phyloP scores from a whole-genome alignment of 2,888 invertebrate species.

The Diaphora mendica region DNA sequence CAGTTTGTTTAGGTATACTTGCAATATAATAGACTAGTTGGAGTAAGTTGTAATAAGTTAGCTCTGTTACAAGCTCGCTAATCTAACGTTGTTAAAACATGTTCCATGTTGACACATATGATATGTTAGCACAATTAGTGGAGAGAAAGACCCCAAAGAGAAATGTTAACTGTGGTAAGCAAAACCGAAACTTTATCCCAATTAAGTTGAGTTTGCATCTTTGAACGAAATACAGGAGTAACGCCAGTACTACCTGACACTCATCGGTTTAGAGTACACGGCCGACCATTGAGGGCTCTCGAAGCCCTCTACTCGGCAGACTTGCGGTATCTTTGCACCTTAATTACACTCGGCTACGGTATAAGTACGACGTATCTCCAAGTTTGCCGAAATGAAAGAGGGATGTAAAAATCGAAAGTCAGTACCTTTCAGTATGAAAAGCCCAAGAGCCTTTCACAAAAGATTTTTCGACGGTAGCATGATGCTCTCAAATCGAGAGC shows the following conservation, averaged over 20 bases:
- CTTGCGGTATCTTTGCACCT: slow-evolving; percentile 85
- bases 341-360: slow-evolving; percentile 79
- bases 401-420: slow-evolving; percentile 67
- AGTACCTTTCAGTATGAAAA: slow-evolving; percentile 62
- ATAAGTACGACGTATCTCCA: slow-evolving; percentile 78
- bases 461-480: slow-evolving; percentile 66
- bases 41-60: slow-evolving; percentile 53
- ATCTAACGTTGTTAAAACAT: slow-evolving; percentile 35
- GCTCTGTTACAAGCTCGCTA: slow-evolving; percentile 28
- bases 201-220: slow-evolving; percentile 80
- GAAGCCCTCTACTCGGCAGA: slow-evolving; percentile 74
- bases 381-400: slow-evolving; percentile 69
- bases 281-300: slow-evolving; percentile 77
- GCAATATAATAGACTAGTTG: slow-evolving; percentile 56
- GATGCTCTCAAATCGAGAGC: slow-evolving; percentile 60
- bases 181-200: slow-evolving; percentile 65
- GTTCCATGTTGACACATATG: slow-evolving; percentile 35
- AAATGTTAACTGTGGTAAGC: slow-evolving; percentile 50
- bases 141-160: slow-evolving; percentile 49
- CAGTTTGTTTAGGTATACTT: slow-evolving; percentile 65
- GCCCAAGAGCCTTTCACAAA: slow-evolving; percentile 62
- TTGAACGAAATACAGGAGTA: slow-evolving; percentile 75
- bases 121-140: slow-evolving; percentile 21
- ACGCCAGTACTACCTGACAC: slow-evolving; percentile 77
- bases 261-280: slow-evolving; percentile 78